Percentiles rank a stretch among this genome's conserved stretches.
phyloP scores from a whole-genome alignment of 1,140 invertebrate genomes.

The Drosophila neocordata region DNA sequence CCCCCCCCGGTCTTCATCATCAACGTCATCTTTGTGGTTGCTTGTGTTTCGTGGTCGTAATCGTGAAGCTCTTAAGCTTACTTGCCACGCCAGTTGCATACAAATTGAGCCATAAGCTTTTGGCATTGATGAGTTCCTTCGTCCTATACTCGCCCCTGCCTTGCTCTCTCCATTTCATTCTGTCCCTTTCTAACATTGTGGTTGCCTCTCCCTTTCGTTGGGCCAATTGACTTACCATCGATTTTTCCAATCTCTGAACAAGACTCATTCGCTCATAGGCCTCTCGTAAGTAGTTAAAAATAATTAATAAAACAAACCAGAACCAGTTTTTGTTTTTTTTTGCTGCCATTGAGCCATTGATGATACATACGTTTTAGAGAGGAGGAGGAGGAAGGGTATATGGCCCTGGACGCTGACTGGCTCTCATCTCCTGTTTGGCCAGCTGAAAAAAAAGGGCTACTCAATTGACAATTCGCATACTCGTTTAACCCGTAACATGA shows the following conservation, averaged over 20 bases:
- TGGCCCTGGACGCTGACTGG: slow-evolving; percentile 12
- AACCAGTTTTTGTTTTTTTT: slow-evolving; percentile 64
- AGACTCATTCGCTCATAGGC: slow-evolving; percentile 40
- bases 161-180: background rate
- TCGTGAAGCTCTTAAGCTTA: slow-evolving; percentile 56
- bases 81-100: slow-evolving; percentile 69
- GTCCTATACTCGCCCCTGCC: slow-evolving; percentile 1
- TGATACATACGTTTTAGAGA: slow-evolving; percentile 12
- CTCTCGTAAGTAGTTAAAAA: slow-evolving; percentile 61
- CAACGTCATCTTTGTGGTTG: slow-evolving; percentile 3
- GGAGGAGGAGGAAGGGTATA: slow-evolving; percentile 18
- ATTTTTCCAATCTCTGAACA: slow-evolving; percentile 50
- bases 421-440: slow-evolving; percentile 43
- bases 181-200: too few species aligned
- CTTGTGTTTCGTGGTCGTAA: slow-evolving; percentile 37
- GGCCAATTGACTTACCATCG: slow-evolving; percentile 52
- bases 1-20: slow-evolving; percentile 5
- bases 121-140: slow-evolving; percentile 51
- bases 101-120: slow-evolving; percentile 76
- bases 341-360: slow-evolving; percentile 44
- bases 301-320: slow-evolving; percentile 72
- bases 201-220: background rate
- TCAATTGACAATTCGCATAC: slow-evolving; percentile 77
- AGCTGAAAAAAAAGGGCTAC: slow-evolving; percentile 52
- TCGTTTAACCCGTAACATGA: slow-evolving; percentile 72